Evolutionary conservation across 2,113 vertebrate species (phyloP), one percentile per base, ranked within the genome.

Genomic region (Acinonyx jubatus): DNA sequence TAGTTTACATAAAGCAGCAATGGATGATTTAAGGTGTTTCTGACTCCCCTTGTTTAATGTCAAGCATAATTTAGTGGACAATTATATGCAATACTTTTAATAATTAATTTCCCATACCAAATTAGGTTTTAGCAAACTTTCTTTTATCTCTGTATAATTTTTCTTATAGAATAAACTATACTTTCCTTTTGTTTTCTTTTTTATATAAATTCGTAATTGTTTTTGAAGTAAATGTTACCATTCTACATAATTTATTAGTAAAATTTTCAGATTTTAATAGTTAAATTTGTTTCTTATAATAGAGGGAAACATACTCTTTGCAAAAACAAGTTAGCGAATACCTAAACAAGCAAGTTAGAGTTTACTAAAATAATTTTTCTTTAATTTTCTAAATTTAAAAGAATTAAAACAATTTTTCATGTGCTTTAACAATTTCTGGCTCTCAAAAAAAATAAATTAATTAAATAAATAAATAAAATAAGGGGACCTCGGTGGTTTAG

Each of bases 41-140:
- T 89, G 14, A 94, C 79, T 92, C 66, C 15, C 3, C 50, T 90
- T 4, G 29, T 88, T 85, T 96, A 48, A 68, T 71, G 45, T 45
- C n/a, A 83, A 55, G 38, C 93, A 95, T 78, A 89, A 80, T 91
- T 94, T 97, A 90, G 45, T 38, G 14, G 21, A 82, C 38, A 61
- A 69, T 69, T 95, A 89, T 83, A 81, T 55, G 74, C 6, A 48
- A 89, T 89, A n/a, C 36, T 15, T 89, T 91, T 82, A 52, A 89
- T 82, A 88, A 84, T 96, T 87, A 97, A 94, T 96, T 96, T 97
- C 87, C 79, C 10, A 88, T 2, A 63, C 50, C 41, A 96, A 97
- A 92, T 92, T 95, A 69, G 19, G 10, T 78, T 91, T 94, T 73
- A 11, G 10, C 7, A 95, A 91, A 11, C 0, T 33, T 94, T 88